These are phyloP conservation scores for Drosophila teissieri DNA, from an alignment of 1,140 invertebrate species.

Conservation along the genomic window DNA sequence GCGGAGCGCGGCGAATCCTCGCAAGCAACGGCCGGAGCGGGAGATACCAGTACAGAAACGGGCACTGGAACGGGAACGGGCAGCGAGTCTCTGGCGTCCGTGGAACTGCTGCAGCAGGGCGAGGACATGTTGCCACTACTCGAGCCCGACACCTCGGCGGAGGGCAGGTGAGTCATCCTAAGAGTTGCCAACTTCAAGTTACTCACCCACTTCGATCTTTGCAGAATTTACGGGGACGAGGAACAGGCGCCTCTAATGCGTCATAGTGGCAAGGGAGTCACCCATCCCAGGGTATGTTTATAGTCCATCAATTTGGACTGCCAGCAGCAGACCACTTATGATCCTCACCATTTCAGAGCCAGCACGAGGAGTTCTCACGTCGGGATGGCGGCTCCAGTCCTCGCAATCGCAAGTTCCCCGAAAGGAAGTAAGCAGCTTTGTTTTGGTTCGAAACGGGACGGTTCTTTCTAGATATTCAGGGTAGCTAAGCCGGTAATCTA, in stretches of 20 bases:
- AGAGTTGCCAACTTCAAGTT: not conserved
- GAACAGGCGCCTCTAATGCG: slow-evolving; percentile 46
- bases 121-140: slow-evolving; percentile 79
- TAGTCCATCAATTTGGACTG: not conserved
- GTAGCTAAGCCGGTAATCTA: slow-evolving; percentile 40
- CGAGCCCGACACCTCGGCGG: slow-evolving; percentile 59
- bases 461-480: slow-evolving; percentile 43
- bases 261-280: slow-evolving; percentile 42
- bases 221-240: slow-evolving; percentile 69
- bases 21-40: slow-evolving; percentile 40
- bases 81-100: slow-evolving; percentile 69
- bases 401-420: slow-evolving; percentile 75
- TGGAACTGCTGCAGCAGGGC: slow-evolving; percentile 73
- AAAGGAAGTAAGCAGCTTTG: slow-evolving; percentile 64
- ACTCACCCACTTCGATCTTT: not conserved
- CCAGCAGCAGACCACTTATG: not conserved
- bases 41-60: slow-evolving; percentile 58
- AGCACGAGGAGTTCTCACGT: slow-evolving; percentile 71
- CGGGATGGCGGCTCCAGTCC: slow-evolving; percentile 67
- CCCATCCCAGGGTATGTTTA: slow-evolving; percentile 43
- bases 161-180: slow-evolving; percentile 39
- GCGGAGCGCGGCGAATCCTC: slow-evolving; percentile 81
- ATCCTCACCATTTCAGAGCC: not conserved
- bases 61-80: slow-evolving; percentile 63
- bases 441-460: slow-evolving; percentile 1